Percentiles rank a stretch among this genome's conserved stretches.
These are phyloP conservation scores for Lysandra coridon DNA, from an alignment of 2,888 invertebrate species.

Conservation along the genomic window DNA sequence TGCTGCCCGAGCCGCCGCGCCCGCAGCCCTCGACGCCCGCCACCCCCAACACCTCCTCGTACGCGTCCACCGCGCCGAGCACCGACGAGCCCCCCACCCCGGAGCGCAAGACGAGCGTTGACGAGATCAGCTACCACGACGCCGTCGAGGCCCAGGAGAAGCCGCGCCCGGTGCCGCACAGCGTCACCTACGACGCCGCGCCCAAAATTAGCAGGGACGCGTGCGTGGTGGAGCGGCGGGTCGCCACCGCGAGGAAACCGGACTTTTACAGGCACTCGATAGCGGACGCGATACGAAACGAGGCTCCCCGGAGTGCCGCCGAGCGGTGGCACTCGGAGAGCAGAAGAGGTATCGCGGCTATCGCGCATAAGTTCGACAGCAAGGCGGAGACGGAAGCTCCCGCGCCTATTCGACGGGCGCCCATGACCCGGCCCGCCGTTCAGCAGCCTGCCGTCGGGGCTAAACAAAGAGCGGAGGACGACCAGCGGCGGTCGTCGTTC, in stretches of 20 bases:
- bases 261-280: conserved; percentile 69
- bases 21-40: conserved; percentile 33
- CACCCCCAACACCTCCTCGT: conserved; percentile 54
- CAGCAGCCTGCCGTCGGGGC: conserved; percentile 35
- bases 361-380: conserved; percentile 67
- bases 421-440: conserved; percentile 40
- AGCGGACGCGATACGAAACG: conserved; percentile 52
- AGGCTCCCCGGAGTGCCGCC: conserved; percentile 40
- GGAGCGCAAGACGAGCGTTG: conserved; percentile 59
- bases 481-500: conserved; percentile 53
- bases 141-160: conserved; percentile 55
- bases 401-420: conserved; percentile 43
- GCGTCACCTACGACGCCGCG: conserved; percentile 54
- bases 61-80: conserved; percentile 57
- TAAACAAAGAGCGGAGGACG: conserved; percentile 51
- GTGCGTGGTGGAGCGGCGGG: conserved; percentile 56
- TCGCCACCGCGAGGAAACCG: conserved; percentile 53
- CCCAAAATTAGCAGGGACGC: conserved; percentile 53
- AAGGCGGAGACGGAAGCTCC: conserved; percentile 54
- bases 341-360: conserved; percentile 64
- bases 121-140: conserved; percentile 55
- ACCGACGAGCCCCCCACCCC: conserved; percentile 54
- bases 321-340: conserved; percentile 59
- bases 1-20: conserved; percentile 54
- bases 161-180: conserved; percentile 54